Evolutionary conservation across 2,113 vertebrate genomes (phyloP).

Genomic region (Tragulus kanchil): DNA sequence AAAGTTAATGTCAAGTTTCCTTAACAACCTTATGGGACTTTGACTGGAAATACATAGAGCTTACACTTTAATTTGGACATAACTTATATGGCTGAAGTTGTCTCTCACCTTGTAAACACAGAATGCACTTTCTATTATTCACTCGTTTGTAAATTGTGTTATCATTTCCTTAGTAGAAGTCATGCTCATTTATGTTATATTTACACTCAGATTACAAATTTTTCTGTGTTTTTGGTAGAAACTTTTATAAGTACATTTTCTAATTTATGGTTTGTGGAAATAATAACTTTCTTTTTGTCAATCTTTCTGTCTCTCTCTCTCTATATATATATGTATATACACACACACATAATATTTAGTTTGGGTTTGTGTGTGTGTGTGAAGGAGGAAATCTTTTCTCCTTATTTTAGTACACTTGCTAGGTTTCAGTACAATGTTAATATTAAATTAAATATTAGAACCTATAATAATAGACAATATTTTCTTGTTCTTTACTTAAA

Average conservation of each 20-base stretch:
- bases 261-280: not conserved
- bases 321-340: no score
- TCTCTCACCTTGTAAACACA: not conserved
- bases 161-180: constrained; percentile 29
- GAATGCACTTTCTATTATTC: not conserved
- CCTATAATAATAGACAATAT: not conserved
- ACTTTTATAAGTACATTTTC: constrained; percentile 1
- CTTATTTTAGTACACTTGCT: not conserved
- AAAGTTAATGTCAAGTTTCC: not conserved
- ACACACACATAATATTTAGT: not conserved
- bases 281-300: not conserved
- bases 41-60: not conserved
- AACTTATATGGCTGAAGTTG: not conserved
- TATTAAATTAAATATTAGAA: not conserved
- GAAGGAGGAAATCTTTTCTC: not conserved
- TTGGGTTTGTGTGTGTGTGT: not conserved
- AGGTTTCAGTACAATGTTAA: not conserved
- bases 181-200: not conserved
- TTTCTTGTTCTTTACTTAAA: not conserved
- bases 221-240: not conserved
- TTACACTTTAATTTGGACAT: not conserved
- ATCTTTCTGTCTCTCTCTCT: not conserved
- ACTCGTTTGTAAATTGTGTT: not conserved
- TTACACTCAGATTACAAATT: not conserved
- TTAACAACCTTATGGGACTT: not conserved